Evolutionary conservation across 2,797 vertebrate species (phyloP).

Genomic region (Orestias chungarensis): DNA sequence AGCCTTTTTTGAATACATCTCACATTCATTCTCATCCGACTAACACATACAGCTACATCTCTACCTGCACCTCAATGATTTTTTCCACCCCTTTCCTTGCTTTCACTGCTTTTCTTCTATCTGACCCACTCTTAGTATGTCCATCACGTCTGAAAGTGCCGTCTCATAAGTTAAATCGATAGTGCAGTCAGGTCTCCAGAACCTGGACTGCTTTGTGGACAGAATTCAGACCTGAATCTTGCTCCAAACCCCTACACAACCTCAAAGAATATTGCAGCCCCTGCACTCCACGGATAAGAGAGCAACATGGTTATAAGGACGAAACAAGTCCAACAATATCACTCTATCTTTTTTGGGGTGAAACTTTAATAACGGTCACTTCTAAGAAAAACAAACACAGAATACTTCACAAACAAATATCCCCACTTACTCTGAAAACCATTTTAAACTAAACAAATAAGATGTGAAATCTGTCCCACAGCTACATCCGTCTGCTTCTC

Average conservation of each 20-base stretch:
- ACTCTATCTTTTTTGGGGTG: slow-evolving; percentile 15
- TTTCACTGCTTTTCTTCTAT: slow-evolving; percentile 16
- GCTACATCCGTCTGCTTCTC: slow-evolving; percentile 28
- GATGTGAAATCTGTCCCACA: slow-evolving; percentile 33
- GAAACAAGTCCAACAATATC: slow-evolving; percentile 21
- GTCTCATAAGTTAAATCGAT: slow-evolving; percentile 70
- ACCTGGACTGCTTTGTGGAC: slow-evolving; percentile 63
- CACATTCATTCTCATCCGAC: slow-evolving; percentile 17
- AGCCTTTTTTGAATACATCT: slow-evolving; percentile 3
- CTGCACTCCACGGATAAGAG: slow-evolving; percentile 58
- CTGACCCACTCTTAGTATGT: slow-evolving; percentile 57
- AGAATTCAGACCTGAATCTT: slow-evolving; percentile 57
- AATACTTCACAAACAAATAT: not conserved
- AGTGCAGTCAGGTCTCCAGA: slow-evolving; percentile 60
- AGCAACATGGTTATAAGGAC: slow-evolving; percentile 49
- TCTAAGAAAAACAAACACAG: not conserved
- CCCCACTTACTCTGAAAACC: slow-evolving; percentile 9
- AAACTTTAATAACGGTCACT: not conserved
- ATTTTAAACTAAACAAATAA: slow-evolving; percentile 8
- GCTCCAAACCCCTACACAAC: slow-evolving; percentile 33
- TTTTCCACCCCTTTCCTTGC: slow-evolving; percentile 3
- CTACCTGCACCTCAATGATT: slow-evolving; percentile 6
- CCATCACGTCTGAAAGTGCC: slow-evolving; percentile 61
- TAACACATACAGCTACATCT: slow-evolving; percentile 30
- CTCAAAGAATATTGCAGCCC: slow-evolving; percentile 55